Conservation (phyloP, 2,113 vertebrate species). For the Channa argus region DNA sequence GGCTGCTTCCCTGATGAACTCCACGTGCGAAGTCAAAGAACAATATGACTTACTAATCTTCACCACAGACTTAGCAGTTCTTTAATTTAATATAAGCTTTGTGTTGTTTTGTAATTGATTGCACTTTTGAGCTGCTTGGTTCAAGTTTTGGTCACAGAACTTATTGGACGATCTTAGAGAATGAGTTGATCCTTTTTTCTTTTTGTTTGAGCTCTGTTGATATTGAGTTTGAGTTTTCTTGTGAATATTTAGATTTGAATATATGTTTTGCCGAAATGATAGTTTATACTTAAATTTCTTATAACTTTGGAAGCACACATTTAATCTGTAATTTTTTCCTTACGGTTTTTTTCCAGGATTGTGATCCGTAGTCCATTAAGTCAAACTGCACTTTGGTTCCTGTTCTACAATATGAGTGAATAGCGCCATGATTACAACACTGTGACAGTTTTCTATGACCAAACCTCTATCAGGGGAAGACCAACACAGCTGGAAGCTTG, state of each 20-base stretch:
- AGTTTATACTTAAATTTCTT: not conserved
- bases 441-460: not conserved
- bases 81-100: conserved; percentile 8
- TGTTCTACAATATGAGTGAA: not conserved
- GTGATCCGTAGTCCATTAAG: not conserved
- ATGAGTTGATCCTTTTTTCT: not conserved
- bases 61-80: conserved; percentile 6
- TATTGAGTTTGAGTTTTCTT: conserved; percentile 9
- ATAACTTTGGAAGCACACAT: conserved; percentile 10
- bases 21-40: not conserved
- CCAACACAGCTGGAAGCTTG: not conserved
- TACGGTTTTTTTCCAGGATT: not conserved
- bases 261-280: not conserved
- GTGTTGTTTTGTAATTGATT: conserved; percentile 12
- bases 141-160: not conserved
- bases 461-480: not conserved
- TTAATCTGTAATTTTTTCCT: not conserved
- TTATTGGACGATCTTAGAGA: too few relatives aligned
- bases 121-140: conserved; percentile 14
- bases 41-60: not conserved
- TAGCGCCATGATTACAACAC: not conserved
- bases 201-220: not conserved
- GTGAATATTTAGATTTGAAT: conserved; percentile 15
- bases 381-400: conserved; percentile 11
- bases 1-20: conserved; percentile 6